Conservation (phyloP, 2,888 invertebrate species). For the Dasysyrphus albostriatus region DNA sequence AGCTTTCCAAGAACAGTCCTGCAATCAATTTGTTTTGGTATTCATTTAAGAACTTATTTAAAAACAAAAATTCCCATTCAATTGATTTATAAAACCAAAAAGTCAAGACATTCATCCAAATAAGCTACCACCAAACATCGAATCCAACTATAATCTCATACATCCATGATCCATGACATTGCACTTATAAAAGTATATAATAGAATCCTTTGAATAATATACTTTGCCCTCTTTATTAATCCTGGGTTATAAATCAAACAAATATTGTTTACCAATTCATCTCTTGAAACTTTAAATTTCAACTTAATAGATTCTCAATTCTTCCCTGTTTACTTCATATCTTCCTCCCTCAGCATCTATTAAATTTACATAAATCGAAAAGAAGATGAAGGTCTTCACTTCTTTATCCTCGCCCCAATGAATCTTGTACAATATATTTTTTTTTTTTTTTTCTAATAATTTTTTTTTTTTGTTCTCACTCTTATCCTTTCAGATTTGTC, state of each 20-base stretch:
- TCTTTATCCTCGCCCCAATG: not conserved
- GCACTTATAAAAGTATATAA: not conserved
- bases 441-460: slow-evolving; percentile 12
- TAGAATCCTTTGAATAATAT: slow-evolving; percentile 17
- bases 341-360: slow-evolving; percentile 8
- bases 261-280: slow-evolving; percentile 66
- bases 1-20: too few species aligned
- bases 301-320: slow-evolving; percentile 54
- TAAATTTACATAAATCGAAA: slow-evolving; percentile 72
- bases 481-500: slow-evolving; percentile 50
- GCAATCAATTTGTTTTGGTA: too few species aligned
- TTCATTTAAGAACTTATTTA: not conserved
- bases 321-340: not conserved
- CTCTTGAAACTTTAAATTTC: slow-evolving; percentile 29
- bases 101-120: not conserved
- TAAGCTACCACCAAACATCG: not conserved
- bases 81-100: not conserved
- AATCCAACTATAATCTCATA: not conserved
- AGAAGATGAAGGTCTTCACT: slow-evolving; percentile 54
- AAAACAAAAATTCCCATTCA: not conserved
- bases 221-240: slow-evolving; percentile 41
- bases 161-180: not conserved
- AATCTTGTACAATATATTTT: slow-evolving; percentile 7
- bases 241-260: slow-evolving; percentile 56
- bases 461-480: slow-evolving; percentile 26